Evolutionary conservation across 1,140 invertebrate species (phyloP), one percentile per base, ranked within the genome.

Genomic region (Reticulitermes speratus): DNA sequence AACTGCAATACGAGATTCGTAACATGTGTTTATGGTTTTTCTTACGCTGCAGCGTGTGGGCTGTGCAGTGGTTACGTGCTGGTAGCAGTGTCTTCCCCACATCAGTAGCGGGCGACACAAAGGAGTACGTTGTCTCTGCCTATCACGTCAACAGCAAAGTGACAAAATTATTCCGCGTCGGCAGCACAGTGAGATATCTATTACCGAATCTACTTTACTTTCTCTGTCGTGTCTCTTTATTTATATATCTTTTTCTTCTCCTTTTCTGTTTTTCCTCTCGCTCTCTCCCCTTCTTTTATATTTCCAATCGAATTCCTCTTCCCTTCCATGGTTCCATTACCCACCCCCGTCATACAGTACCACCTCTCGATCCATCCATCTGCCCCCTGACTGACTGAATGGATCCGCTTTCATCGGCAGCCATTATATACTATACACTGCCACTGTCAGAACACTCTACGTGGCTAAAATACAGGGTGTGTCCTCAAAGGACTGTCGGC

Each of bases 261-360:
- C 32, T 84, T 84, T 52, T 84, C 83, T 52, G 8, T 19, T 44
- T 84, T n/a, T 9, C 8, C 83, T 52, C 44, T 84, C 83, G 6
- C 48, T 52, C 48, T 9, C 83, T 52, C 44, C 32, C 32, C 8
- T 44, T 52, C 48, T 52, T 84, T 84, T 84, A 84, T 84, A 52
- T 52, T 84, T 84, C 83, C 83, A 84, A 84, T 84, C 83, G 83
- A 84, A 84, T 84, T 84, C 32, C 83, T 84, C 32, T 84, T 44
- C 48, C 83, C 83, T 84, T 30, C n/a, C 44, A 83, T 44, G 83
- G 44, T 45, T 84, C 83, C 83, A 84, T 84, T 84, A 84, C 83
- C 83, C 83, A 84, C 83, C 11, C 83, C n/a, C 48, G 14, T 48
- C 82, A 44, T 44, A 8, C 23, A 9, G 16, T 23, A 23, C 23